These are phyloP conservation scores for Drosophila lutescens DNA, from an alignment of 2,888 invertebrate genomes.

Conservation along the genomic window DNA sequence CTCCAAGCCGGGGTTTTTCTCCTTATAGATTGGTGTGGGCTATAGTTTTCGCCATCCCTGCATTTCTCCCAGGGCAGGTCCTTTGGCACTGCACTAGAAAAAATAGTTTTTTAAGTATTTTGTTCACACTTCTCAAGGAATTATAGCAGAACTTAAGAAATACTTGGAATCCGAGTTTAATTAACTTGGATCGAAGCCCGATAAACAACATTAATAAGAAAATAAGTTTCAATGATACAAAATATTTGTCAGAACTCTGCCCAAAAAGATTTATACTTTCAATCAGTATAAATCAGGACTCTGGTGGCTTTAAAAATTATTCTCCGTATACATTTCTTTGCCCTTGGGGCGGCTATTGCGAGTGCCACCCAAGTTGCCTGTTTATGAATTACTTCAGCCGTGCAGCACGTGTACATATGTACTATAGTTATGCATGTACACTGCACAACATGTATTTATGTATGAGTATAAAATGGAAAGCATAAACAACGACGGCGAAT, in stretches of 20 bases:
- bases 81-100: slow-evolving; percentile 12
- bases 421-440: slow-evolving; percentile 34
- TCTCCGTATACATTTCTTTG: slow-evolving; percentile 8
- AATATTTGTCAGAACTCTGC: background rate
- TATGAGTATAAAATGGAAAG: slow-evolving; percentile 72
- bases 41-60: slow-evolving; percentile 12
- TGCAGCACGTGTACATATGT: slow-evolving; percentile 41
- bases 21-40: slow-evolving; percentile 28
- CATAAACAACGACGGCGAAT: slow-evolving; percentile 59
- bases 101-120: background rate
- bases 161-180: too few relatives aligned
- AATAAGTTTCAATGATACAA: background rate
- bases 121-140: too few relatives aligned
- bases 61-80: slow-evolving; percentile 24
- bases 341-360: slow-evolving; percentile 16
- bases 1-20: slow-evolving; percentile 27
- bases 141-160: background rate
- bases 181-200: too few relatives aligned
- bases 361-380: slow-evolving; percentile 69
- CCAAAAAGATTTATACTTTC: background rate
- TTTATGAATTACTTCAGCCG: slow-evolving; percentile 76
- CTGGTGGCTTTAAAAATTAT: slow-evolving; percentile 3
- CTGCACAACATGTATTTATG: slow-evolving; percentile 71
- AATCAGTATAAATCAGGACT: slow-evolving; percentile 6
- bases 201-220: too few relatives aligned